Evolutionary conservation across 2,113 vertebrate genomes (phyloP), one percentile per base, ranked within the genome.

Genomic region (Limanda limanda): DNA sequence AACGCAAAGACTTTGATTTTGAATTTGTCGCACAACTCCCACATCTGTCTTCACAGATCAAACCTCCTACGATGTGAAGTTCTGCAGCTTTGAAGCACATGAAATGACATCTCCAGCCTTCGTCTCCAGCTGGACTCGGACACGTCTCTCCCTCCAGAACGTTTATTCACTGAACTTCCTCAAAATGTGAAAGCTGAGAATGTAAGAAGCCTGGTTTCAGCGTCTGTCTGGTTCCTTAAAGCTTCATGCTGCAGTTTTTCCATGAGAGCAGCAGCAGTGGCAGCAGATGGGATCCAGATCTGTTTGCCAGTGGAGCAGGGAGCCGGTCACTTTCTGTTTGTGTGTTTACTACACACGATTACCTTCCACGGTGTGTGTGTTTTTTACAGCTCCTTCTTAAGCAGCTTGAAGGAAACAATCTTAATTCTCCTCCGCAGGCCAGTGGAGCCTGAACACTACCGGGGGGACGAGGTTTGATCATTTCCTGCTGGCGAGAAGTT

Each of bases 251-350:
- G 40, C 40, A 48, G 45, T 56, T 86, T 60, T 80, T 89, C 83
- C 79, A 66, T 56, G 83, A 73, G 47, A 76, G 42, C 37, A 47
- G 35, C 71, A 67, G 71, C 74, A 77, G 63, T 3, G 17, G 0
- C 37, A 55, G 31, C 87, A 86, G 73, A 35, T 86, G 81, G 81
- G 27, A 81, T 60, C 69, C 85, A 88, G 85, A 81, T 52, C 40
- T 55, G 81, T 63, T 78, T 25, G 73, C 78, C 76, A 67, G 67
- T 51, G 74, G 74, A 59, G 73, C 74, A 37, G 60, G 63, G 79
- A 81, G 12, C 51, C 11, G 56, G 11, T 45, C 12, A 0, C 45
- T 68, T 40, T 20, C 68, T 60, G 73, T 76, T 81, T 68, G 73
- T 76, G 68, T 81, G 73, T 84, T 87, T 76, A 70, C 82, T 80